These are phyloP conservation scores for Drosophila sordidula DNA, from an alignment of 2,888 invertebrate genomes.

Conservation along the genomic window DNA sequence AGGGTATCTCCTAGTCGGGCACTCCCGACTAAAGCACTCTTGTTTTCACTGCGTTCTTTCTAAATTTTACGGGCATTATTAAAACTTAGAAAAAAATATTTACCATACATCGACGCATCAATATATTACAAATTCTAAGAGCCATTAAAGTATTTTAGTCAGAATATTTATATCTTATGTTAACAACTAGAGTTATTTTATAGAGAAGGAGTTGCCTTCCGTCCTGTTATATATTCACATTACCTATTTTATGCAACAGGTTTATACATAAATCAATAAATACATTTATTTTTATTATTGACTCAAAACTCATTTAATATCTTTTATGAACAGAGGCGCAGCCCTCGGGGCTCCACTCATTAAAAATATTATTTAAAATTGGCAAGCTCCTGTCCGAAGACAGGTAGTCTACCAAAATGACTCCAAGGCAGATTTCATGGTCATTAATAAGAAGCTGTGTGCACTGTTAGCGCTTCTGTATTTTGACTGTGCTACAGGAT, in stretches of 20 bases:
- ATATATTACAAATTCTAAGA: too few relatives aligned
- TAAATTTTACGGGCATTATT: too few relatives aligned
- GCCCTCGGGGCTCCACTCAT: not conserved
- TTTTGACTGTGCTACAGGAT: constrained; percentile 1
- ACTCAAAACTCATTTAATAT: not conserved
- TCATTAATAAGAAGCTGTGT: constrained; percentile 64
- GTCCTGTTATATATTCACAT: too few relatives aligned
- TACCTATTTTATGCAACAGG: constrained; percentile 3
- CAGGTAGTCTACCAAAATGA: constrained; percentile 62
- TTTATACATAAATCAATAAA: not conserved
- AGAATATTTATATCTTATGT: too few relatives aligned
- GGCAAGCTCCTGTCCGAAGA: constrained; percentile 56
- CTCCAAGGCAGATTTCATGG: constrained; percentile 82
- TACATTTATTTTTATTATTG: not conserved
- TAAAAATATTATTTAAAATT: constrained; percentile 25
- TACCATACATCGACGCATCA: too few relatives aligned
- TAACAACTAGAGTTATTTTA: too few relatives aligned
- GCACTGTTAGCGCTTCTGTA: constrained; percentile 30
- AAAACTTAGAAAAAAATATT: too few relatives aligned
- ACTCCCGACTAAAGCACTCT: too few relatives aligned
- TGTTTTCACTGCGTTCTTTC: too few relatives aligned
- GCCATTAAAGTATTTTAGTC: too few relatives aligned
- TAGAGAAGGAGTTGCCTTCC: too few relatives aligned
- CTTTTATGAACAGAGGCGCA: not conserved
- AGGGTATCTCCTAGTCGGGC: too few relatives aligned